Base-by-base conservation (phyloP, 2,113 vertebrate species). In the Collichthys lucidus region DNA sequence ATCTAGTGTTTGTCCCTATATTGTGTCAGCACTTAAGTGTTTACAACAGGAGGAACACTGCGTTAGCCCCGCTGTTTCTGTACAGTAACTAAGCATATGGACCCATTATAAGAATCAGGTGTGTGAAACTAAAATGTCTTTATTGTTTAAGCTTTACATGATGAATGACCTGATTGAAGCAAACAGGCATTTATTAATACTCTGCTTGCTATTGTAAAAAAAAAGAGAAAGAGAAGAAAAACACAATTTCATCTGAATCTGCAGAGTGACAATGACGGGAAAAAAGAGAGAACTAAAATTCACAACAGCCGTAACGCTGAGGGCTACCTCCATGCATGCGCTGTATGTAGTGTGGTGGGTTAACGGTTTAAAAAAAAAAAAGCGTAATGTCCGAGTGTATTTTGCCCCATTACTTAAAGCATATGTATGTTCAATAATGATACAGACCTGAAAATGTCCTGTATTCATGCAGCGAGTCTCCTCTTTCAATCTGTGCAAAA, bases 401-500 rank as follows among this genome's bases (percentile, higher is more conserved):
- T 72, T 63, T 60, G 44, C 57, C 24, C 76, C 44, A 61, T 66
- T 67, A 49, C 12, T 77, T 89, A 91, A 95, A 95, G 92, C 79
- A 80, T 84, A 77, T 72, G 76, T 42, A 71, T 17, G 59, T 82
- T 67, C 47, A 72, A 78, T 91, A 19, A 89, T 91, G 87, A 93
- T 86, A 74, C 79, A 59, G 93, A 91, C 74, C 94, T 80, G 87
- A 94, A 92, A 83, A 81, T 86, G 87, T 76, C 88, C 79, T 85
- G 89, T 89, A 89, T 70, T 83, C 82, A 89, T 81, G 91, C 93
- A 92, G 88, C 90, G 90, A 95, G 91, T 93, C 94, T 88, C 88
- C 64, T 85, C 83, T 90, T 92, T 93, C 84, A 92, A 94, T 96
- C 88, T 92, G 95, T 96, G 96, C 96, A 96, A 96, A 93, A 95